Evolutionary conservation across 2,888 invertebrate species (phyloP), one percentile per base, ranked within the genome.

Genomic region (Lymantria monacha): DNA sequence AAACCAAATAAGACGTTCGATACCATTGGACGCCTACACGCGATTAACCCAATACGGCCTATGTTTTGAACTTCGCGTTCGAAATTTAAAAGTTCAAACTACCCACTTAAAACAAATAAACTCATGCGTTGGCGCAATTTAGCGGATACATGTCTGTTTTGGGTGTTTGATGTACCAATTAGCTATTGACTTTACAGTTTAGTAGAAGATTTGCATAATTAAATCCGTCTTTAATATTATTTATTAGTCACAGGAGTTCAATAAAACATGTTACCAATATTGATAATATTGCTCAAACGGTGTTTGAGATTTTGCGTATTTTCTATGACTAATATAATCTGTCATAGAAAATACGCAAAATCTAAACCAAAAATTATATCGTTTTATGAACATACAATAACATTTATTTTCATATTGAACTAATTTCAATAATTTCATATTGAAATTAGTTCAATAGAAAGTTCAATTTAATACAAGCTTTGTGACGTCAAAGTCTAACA

Each of bases 1-100:
- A 41, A 42, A 7, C 64, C 67, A 55, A 64, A 66, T 57, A 69
- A 62, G 57, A 72, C 69, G 64, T 67, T 63, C 50, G 61, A 30
- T 31, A 61, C 42, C 53, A 51, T 55, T 63, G 45, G 54, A 65
- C 76, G 70, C 78, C 81, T 70, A 76, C 79, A 70, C 76, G 50
- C 51, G 55, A 74, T 55, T 75, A 69, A 66, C 59, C 63, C 14
- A 15, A 15, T 41, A 14, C 8, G 41, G 8, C 3, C 15, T 41
- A 2, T 15, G 12, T 41, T 15, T 41, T 45, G 51, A 66, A 59
- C 51, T 31, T 51, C 40, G 46, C 50, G 44, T 63, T 67, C 61
- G 52, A 70, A 63, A 42, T 63, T 67, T 60, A 51, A 70, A 63
- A 64, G 65, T 62, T 22, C 40, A 53, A 61, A 61, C 68, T 68